Evolutionary conservation across 2,113 vertebrate species (phyloP).

Genomic region (Ondatra zibethicus): DNA sequence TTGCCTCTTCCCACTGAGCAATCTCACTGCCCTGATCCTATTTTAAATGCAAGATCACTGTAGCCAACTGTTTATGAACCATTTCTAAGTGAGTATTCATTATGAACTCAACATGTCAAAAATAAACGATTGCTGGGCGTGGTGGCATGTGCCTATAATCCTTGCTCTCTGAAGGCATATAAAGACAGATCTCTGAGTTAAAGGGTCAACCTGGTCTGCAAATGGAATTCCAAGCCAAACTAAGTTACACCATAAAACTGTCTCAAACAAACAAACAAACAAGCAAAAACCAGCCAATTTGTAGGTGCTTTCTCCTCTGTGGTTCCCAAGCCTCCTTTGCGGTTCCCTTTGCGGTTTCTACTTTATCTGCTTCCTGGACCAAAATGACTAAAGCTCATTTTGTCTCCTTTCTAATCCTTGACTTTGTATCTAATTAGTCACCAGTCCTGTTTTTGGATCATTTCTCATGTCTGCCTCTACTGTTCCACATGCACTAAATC

Average conservation of each 20-base stretch:
- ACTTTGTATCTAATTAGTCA: not conserved
- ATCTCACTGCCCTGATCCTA: not conserved
- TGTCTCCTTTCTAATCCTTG: not conserved
- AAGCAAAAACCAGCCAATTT: not conserved
- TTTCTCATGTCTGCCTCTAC: not conserved
- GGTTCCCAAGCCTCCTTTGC: not conserved
- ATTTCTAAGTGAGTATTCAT: conserved; percentile 18
- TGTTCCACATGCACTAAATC: not conserved
- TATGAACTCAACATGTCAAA: not conserved
- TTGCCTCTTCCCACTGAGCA: not conserved
- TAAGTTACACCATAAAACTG: not conserved
- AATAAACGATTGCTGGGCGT: not conserved
- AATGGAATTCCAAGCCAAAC: not conserved
- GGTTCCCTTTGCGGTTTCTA: not conserved
- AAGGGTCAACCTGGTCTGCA: not conserved
- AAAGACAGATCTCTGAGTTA: not conserved
- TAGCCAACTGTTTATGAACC: not conserved
- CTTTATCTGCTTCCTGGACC: conserved; percentile 2
- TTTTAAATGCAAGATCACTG: not conserved
- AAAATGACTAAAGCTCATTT: conserved; percentile 34
- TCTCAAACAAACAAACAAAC: not conserved
- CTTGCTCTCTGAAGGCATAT: not conserved
- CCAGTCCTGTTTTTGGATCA: not conserved
- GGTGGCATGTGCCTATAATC: not conserved
- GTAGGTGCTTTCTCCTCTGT: not conserved